Base-by-base conservation (phyloP, 2,113 vertebrate genomes). In the Alethe castanea region DNA sequence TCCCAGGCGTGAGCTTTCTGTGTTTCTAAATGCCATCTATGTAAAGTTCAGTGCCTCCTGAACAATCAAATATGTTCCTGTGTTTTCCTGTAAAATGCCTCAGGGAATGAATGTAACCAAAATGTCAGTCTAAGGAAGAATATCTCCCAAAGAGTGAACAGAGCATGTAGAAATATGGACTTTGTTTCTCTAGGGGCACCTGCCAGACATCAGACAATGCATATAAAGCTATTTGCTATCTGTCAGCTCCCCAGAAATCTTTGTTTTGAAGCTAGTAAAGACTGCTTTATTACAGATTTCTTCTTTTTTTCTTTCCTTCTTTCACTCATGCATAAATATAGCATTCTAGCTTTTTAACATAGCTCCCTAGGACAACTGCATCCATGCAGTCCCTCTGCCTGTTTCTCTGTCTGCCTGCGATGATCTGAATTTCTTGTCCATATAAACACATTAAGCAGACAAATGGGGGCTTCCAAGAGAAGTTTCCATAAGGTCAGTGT, bases 41-140 rank as follows among this genome's bases (percentile, higher is more conserved):
- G 94, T 90, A 90, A 96, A 96, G 95, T 92, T 96, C 91, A 95
- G 76, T 72, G 83, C 67, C 76, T 83, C 56, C 80, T 88, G 47
- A 90, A 82, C 56, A 90, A 92, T 90, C 71, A 86, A 90, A 71
- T 35, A 35, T 0, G 1, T 73, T 92, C 47, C 60, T 73, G 50
- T 92, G 71, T 93, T 96, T 94, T 90, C 38, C 54, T 86, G 52
- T 66, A 77, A 94, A 78, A 70, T 29, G 64, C 96, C 71, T 92
- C 26, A 59, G 92, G 80, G 94, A 88, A 73, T 35, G 47, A 88
- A 70, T 69, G 71, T 80, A 90, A 93, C 90, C 11, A 13, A 96
- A 96, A 95, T 86, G 82, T 88, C 88, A 90, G 47, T 47, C 26
- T 86, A 72, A 93, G 80, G 47, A 93, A 73, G 67, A 86, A 66